Evolutionary conservation across 2,888 invertebrate species (phyloP), one percentile per base, ranked within the genome.

Genomic region (Troides helena): DNA sequence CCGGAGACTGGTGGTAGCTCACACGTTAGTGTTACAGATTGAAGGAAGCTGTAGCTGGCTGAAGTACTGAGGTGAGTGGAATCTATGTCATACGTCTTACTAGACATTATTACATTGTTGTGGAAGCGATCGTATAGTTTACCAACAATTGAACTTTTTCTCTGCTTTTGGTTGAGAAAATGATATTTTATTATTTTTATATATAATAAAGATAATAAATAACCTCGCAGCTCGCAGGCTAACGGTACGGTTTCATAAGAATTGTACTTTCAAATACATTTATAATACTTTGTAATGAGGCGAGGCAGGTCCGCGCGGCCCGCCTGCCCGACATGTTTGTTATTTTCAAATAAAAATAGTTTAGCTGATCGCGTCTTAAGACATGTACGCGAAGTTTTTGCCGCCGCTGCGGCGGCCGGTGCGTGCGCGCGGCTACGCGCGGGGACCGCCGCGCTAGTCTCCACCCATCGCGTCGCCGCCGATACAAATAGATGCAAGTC

Each of bases 401-500:
- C 36, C 60, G 61, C 30, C 57, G 60, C 25, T 57, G 25, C 36
- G 61, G 53, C 50, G 18, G 50, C n/a, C 30, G 58, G 46, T 56
- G 66, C 14, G 60, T 10, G 57, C 60, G 36, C 62, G 76, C 67
- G 71, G 57, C 18, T 21, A 21, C 17, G 57, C 60, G 36, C 59
- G 76, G 66, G 71, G 57, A 21, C 18, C 61, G 18, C 21, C 10
- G 25, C 59, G 58, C 64, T 69, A 71, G 67, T 68, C 77, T 72
- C 76, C 77, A 71, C 78, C 79, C 75, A 74, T 72, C 66, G 69
- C 72, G 18, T 8, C 46, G 46, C 36, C 58, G 75, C 74, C 77
- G 74, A 73, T 75, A 71, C 76, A 74, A 74, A 73, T 76, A 76
- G 76, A 78, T 77, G 72, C 64, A 59, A 71, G 73, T 65, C 74